These are phyloP conservation scores for Vultur gryphus DNA, from an alignment of 2,797 vertebrate genomes.

Conservation along the genomic window DNA sequence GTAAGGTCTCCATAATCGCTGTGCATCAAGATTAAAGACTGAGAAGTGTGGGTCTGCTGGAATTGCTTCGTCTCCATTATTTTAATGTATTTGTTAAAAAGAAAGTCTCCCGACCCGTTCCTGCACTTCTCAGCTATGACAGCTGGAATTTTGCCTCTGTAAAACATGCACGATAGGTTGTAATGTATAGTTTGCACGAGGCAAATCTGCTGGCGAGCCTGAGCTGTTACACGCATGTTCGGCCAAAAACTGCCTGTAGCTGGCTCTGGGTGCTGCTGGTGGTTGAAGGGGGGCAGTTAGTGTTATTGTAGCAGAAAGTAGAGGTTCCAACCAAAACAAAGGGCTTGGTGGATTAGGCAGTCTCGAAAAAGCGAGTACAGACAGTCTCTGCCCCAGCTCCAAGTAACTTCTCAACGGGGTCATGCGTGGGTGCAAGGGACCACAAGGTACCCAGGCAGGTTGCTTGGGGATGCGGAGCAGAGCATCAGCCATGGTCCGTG, in stretches of 20 bases:
- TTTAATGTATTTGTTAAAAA: not conserved
- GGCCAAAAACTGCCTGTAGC: not conserved
- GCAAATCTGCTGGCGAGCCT: not conserved
- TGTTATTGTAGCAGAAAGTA: not conserved
- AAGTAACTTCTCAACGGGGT: rapidly evolving
- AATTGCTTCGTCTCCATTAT: not conserved
- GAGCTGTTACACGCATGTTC: rapidly evolving
- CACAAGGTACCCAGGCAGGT: not conserved
- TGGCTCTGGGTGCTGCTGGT: not conserved
- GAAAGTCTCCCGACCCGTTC: not conserved
- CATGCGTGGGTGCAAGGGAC: rapidly evolving
- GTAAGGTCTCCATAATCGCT: not conserved
- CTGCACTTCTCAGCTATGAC: not conserved
- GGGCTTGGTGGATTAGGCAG: not conserved
- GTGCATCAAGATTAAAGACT: not conserved
- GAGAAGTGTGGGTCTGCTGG: not conserved
- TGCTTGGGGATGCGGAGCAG: not conserved
- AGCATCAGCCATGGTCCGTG: rapidly evolving
- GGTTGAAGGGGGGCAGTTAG: not conserved
- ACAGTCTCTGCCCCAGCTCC: not conserved
- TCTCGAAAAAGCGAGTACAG: not conserved
- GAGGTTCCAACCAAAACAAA: not conserved
- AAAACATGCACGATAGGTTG: not conserved
- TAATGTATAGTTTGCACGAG: not conserved
- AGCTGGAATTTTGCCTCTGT: conserved; percentile 27